Evolutionary conservation across 2,113 vertebrate genomes (phyloP).

Genomic region (Macaca nemestrina): DNA sequence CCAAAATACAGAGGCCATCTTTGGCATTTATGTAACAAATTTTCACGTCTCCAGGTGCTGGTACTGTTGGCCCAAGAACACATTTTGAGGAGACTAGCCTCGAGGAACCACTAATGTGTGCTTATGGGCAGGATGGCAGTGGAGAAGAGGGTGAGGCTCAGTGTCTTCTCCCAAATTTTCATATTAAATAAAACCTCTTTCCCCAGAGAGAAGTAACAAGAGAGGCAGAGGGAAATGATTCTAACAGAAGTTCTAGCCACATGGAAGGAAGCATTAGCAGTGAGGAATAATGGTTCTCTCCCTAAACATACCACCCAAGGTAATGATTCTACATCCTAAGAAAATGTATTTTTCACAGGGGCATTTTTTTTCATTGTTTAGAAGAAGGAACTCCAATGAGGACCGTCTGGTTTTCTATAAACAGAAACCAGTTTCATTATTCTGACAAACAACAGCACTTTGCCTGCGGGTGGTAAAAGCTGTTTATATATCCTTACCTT

Average conservation of each 20-base stretch:
- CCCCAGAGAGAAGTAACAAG: background rate
- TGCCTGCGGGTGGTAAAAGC: constrained; percentile 41
- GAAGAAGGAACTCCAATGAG: background rate
- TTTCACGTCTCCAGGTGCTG: background rate
- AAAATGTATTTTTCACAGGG: background rate
- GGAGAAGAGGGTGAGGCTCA: background rate
- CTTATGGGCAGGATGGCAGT: background rate
- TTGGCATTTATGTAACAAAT: background rate
- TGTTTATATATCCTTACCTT: constrained; percentile 57
- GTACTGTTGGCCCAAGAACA: background rate
- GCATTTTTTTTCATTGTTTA: background rate
- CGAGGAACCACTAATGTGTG: background rate
- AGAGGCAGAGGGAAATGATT: background rate
- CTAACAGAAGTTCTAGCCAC: background rate
- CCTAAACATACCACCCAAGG: background rate
- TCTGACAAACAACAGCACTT: constrained; percentile 39
- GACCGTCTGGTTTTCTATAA: constrained; percentile 9
- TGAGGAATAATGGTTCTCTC: background rate
- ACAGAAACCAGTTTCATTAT: constrained; percentile 49
- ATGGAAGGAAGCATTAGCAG: background rate
- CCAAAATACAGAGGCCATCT: background rate
- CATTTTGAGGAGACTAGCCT: background rate
- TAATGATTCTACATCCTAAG: background rate
- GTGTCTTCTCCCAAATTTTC: background rate
- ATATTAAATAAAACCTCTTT: background rate